phyloP scores from a whole-genome alignment of 2,113 vertebrate species.

The Gymnorhina tibicen region DNA sequence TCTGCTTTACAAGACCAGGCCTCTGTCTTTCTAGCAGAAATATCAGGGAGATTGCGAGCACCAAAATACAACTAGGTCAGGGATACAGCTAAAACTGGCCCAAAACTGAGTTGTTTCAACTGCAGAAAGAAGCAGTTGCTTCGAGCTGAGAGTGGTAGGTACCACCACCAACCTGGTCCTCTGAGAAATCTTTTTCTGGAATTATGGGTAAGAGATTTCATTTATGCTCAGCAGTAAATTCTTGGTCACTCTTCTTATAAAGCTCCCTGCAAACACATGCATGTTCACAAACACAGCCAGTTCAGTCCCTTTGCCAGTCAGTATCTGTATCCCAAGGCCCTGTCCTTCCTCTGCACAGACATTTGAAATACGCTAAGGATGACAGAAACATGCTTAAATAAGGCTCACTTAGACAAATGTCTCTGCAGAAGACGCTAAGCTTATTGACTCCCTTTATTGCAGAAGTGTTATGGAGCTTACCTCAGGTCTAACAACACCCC shows the following conservation, averaged over 20 bases:
- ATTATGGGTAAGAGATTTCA: not conserved
- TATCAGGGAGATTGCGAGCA: rapidly evolving
- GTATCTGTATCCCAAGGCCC: not conserved
- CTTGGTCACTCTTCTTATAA: not conserved
- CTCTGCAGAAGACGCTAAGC: not conserved
- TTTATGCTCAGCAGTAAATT: not conserved
- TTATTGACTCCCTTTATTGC: not conserved
- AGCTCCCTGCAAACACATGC: not conserved
- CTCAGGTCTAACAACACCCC: not conserved
- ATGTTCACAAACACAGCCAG: not conserved
- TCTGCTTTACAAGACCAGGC: not conserved
- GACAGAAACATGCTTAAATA: not conserved
- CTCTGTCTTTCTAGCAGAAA: not conserved
- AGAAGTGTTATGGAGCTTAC: not conserved
- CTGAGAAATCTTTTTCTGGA: not conserved
- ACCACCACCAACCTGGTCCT: not conserved
- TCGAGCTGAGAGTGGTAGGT: not conserved
- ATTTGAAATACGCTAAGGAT: not conserved
- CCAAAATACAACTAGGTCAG: not conserved
- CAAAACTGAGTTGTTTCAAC: not conserved
- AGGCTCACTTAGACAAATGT: not conserved
- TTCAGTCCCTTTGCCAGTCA: not conserved
- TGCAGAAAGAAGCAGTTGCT: not conserved
- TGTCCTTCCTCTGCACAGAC: not conserved
- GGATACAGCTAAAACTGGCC: not conserved